phyloP scores from a whole-genome alignment of 2,113 vertebrate genomes.

The Notarius quadriscutis region DNA sequence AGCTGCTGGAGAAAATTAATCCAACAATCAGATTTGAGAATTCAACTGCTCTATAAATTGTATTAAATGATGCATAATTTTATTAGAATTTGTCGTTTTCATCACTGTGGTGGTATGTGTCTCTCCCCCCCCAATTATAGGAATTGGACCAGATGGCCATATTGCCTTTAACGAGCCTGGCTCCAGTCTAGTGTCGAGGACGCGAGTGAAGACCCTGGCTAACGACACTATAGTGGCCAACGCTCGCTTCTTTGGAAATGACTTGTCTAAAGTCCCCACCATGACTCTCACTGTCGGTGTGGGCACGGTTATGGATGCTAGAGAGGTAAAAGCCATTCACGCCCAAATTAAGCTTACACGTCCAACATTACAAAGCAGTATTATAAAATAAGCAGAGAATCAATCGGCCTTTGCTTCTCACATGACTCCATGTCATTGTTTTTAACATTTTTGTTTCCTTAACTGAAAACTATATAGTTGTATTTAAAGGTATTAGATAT shows the following conservation, averaged over 20 bases:
- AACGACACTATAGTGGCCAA: constrained; percentile 95
- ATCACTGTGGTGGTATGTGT: not conserved
- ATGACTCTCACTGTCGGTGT: constrained; percentile 97
- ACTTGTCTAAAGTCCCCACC: constrained; percentile 91
- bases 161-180: constrained; percentile 98
- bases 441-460: not conserved
- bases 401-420: not conserved
- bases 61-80: not conserved
- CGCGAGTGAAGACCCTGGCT: constrained; percentile 93
- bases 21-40: not conserved
- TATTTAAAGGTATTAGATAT: not conserved
- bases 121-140: constrained; percentile 71
- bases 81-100: not conserved
- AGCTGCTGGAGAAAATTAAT: not conserved
- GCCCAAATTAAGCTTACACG: not conserved
- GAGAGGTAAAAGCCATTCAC: constrained; percentile 81
- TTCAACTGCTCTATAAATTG: not conserved
- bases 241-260: constrained; percentile 89
- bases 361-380: not conserved
- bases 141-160: constrained; percentile 95
- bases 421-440: not conserved
- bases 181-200: constrained; percentile 92
- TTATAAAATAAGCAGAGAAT: not conserved
- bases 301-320: constrained; percentile 96
- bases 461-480: not conserved